Evolutionary conservation across 2,113 vertebrate species (phyloP).

Genomic region (Cryptomyrus ogoouensis): DNA sequence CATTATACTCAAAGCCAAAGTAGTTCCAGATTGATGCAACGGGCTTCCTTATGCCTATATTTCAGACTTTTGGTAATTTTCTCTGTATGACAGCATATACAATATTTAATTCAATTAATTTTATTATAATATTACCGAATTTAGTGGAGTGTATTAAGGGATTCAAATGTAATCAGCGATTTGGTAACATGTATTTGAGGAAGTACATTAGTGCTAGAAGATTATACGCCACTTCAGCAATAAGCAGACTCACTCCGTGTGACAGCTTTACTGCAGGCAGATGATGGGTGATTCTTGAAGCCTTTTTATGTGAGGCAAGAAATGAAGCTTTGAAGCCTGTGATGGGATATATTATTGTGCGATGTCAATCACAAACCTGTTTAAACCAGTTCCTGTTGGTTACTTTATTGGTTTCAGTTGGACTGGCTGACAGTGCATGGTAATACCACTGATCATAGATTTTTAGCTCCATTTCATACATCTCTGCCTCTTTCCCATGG

Average conservation of each 20-base stretch:
- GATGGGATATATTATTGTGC: not conserved
- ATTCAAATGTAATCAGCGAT: not conserved
- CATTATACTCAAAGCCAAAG: not conserved
- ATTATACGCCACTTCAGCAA: not conserved
- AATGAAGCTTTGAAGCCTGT: not conserved
- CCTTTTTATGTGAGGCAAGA: not conserved
- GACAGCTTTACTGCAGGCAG: not conserved
- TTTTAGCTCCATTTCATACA: not conserved
- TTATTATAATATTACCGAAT: not conserved
- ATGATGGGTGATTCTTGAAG: not conserved
- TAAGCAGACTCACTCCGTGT: not conserved
- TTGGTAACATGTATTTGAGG: not conserved
- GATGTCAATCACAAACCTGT: not conserved
- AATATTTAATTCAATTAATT: not conserved
- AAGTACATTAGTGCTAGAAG: not conserved
- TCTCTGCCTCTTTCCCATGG: not conserved
- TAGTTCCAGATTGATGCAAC: not conserved
- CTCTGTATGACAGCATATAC: not conserved
- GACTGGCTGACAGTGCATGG: not conserved
- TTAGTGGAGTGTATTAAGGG: not conserved
- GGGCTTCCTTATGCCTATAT: not conserved
- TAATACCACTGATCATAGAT: not conserved
- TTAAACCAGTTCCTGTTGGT: not conserved
- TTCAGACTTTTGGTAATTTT: not conserved
- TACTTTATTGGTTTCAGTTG: not conserved